phyloP scores from a whole-genome alignment of 2,797 vertebrate genomes.

The Pseudomugil gertrudae region DNA sequence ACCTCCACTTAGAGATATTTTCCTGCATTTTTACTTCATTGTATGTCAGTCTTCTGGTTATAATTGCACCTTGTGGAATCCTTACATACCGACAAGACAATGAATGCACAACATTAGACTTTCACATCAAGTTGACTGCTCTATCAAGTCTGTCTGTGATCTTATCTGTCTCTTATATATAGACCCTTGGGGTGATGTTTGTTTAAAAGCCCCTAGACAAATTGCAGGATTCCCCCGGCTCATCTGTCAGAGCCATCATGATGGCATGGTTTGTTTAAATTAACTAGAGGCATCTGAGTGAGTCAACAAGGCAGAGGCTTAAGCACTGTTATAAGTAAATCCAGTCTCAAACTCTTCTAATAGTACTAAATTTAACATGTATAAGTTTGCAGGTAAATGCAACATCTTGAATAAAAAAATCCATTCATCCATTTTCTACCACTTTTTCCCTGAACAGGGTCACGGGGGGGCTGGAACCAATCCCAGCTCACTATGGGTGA shows the following conservation, averaged over 20 bases:
- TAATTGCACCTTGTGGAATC: slow-evolving; percentile 49
- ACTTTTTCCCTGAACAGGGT: no score
- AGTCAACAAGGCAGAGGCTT: slow-evolving; percentile 32
- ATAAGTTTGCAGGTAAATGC: neutral
- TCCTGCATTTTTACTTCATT: neutral
- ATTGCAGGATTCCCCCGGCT: slow-evolving; percentile 46
- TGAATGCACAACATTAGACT: slow-evolving; percentile 41
- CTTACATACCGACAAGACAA: slow-evolving; percentile 41
- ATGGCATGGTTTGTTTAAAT: slow-evolving; percentile 49
- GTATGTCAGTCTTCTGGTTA: slow-evolving; percentile 30
- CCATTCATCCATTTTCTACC: no score
- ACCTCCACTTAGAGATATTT: slow-evolving; percentile 1
- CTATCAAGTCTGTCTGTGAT: slow-evolving; percentile 27
- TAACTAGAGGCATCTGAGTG: slow-evolving; percentile 41
- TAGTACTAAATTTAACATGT: neutral
- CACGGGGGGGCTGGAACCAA: no score
- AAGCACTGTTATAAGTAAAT: slow-evolving; percentile 13
- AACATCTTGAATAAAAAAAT: neutral
- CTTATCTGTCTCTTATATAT: slow-evolving; percentile 20
- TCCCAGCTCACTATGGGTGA: no score
- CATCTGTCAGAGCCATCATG: slow-evolving; percentile 30
- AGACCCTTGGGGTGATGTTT: slow-evolving; percentile 19
- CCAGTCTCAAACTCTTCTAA: slow-evolving; percentile 26
- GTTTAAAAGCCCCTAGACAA: slow-evolving; percentile 48
- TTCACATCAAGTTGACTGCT: slow-evolving; percentile 41